phyloP scores from a whole-genome alignment of 2,113 vertebrate genomes.

The Chaenocephalus aceratus region DNA sequence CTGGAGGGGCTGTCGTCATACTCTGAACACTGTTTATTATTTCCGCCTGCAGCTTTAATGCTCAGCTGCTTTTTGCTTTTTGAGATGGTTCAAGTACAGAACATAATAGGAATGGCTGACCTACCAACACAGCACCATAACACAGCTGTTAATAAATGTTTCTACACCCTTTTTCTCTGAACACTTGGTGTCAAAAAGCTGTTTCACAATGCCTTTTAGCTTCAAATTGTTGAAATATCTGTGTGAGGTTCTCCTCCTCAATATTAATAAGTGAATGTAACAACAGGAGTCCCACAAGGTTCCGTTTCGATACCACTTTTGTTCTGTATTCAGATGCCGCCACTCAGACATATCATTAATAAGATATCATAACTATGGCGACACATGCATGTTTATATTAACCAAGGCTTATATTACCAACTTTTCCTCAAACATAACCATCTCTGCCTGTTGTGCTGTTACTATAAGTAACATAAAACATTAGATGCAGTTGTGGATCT shows the following conservation, averaged over 20 bases:
- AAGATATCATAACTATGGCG: background rate
- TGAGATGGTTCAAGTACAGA: constrained; percentile 17
- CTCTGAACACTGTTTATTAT: constrained; percentile 57
- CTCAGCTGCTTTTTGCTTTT: constrained; percentile 40
- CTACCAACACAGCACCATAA: no score
- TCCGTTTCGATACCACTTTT: background rate
- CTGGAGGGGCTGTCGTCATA: constrained; percentile 36
- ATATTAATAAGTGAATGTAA: background rate
- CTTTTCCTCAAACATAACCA: background rate
- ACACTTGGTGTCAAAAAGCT: background rate
- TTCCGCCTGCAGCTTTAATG: constrained; percentile 47
- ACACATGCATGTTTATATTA: background rate
- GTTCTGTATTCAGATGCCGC: background rate
- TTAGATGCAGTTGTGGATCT: no score
- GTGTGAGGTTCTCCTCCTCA: background rate
- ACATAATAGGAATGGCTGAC: no score
- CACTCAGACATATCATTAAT: background rate
- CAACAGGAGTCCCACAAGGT: background rate
- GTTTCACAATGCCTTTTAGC: background rate
- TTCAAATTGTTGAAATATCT: background rate
- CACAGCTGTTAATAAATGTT: no score
- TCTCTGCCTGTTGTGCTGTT: no score
- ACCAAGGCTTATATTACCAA: background rate
- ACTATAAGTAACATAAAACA: no score
- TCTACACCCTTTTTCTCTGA: background rate